Base-by-base conservation (phyloP, 2,797 vertebrate genomes). In the Moxostoma hubbsi region DNA sequence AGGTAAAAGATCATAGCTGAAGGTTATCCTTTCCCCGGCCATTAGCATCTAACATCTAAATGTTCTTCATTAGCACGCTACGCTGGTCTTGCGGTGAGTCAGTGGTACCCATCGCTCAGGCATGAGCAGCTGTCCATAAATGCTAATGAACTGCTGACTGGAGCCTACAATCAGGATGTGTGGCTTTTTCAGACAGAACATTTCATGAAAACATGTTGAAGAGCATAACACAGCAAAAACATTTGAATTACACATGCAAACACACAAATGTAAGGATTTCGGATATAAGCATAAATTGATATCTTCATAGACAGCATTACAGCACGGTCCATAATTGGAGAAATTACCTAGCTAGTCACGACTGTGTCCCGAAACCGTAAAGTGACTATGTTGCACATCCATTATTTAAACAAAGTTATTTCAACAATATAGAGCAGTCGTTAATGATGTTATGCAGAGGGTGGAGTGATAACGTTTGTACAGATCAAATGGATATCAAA, bases 91-190 rank as follows among this genome's bases (percentile, higher is more conserved):
- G 18, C 24, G 15, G 15, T 57, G 50, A 55, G n/a, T 53, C 51
- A 6, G n/a, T 5, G 47, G 57, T 18, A 61, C 7, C 36, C 53
- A n/a, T 58, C 43, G n/a, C 36, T 46, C 51, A 55, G 8, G 12
- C 36, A 12, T 5, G 11, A 12, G 4, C 4, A 11, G 18, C 67
- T 7, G 1, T 63, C 59, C 72, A 64, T 36, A 53, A 74, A 74
- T 24, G 24, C 16, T 63, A 74, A 74, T 74, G 59, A 64, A 45
- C 72, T 63, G 36, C 70, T 72, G 70, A 74, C 45, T 74, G 61
- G n/a, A 54, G 59, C 8, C 59, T 63, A 13, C 0, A 8, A 63
- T 53, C 51, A 8, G 0, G 8, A 1, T 59, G 43, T 69, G 50
- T 54, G 67, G 24, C 12, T 53, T 1, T 54, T 49, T 65, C n/a